phyloP scores from a whole-genome alignment of 92 coral and sea anemone genomes.

The Phenganax stokvisi region DNA sequence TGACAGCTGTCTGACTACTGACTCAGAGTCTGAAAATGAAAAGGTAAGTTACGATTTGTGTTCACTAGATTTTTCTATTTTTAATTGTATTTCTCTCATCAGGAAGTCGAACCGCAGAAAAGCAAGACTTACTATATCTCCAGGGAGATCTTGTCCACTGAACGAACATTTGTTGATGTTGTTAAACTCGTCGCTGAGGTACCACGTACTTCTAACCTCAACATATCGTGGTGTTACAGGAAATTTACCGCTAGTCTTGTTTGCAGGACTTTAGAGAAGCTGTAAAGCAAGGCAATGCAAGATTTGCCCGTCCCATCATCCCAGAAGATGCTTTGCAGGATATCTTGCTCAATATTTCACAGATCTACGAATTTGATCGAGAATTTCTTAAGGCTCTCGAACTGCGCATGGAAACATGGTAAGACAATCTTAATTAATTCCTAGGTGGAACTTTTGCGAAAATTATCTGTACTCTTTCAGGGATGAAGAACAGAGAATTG shows the following conservation, averaged over 20 bases:
- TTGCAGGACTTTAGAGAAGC: constrained; percentile 30
- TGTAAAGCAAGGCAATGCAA: constrained; percentile 50
- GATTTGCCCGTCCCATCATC: constrained; percentile 38
- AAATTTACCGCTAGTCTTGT: neutral
- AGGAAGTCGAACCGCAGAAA: constrained; percentile 70
- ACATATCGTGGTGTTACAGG: neutral
- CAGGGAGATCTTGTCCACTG: constrained; percentile 87
- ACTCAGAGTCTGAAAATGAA: constrained; percentile 25
- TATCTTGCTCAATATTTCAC: constrained; percentile 72
- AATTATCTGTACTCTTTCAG: constrained; percentile 40
- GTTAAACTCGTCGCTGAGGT: constrained; percentile 86
- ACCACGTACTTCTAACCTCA: neutral
- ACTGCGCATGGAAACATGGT: constrained; percentile 92
- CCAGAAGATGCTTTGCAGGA: constrained; percentile 65
- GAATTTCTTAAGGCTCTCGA: constrained; percentile 80
- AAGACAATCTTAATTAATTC: neutral
- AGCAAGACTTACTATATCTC: constrained; percentile 82
- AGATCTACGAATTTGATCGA: constrained; percentile 73
- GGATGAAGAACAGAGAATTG: constrained; percentile 91
- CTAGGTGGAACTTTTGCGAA: no score
- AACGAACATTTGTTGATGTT: constrained; percentile 80
- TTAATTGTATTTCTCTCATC: neutral
- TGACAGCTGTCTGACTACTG: constrained; percentile 12
- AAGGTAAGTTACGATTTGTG: neutral
- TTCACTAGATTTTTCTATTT: neutral